Evolutionary conservation across 2,797 vertebrate species (phyloP), one percentile per base, ranked within the genome.

Genomic region (Ptychobarbus kaznakovi): DNA sequence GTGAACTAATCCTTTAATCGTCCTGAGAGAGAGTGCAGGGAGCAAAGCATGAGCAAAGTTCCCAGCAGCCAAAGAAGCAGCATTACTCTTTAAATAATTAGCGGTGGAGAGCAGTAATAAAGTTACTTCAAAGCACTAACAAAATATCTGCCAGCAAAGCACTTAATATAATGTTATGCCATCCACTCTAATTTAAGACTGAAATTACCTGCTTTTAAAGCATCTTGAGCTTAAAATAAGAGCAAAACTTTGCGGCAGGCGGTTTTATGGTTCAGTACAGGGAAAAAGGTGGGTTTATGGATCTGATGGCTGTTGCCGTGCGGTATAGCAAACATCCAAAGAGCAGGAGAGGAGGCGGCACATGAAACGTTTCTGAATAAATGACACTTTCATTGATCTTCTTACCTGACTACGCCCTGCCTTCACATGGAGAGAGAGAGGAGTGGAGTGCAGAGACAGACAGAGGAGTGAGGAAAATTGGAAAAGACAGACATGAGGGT

Each of bases 391-490:
- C 40, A 20, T 77, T 80, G 25, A 79, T 86, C 49, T 81, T 93
- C 97, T 98, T 96, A 99, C 98, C 98, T 98, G 93, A 99, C 97
- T 91, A 99, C 95, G 70, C 98, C 98, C 95, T 99, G 98, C 95
- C 98, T 99, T 97, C 94, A 96, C 86, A 91, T 90, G 91, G 94
- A 93, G 95, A 95, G 94, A 95, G 95, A 95, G 89, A 94, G 90
- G 86, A 93, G 91, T 91, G 92, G 92, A 95, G 93, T 91, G 92
- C 89, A 94, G 91, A 93, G 89, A 94, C 88, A 95, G 92, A 94
- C 91, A 93, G 91, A 93, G 92, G 92, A 92, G 88, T 91, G 83
- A 94, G 89, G 89, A 92, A 91, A 91, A 91, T 92, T 93, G 90
- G 91, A 93, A 88, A 93, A 92, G 90, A 94, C 90, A 95, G 81